Conservation (phyloP, 2,113 vertebrate genomes). For the Limnothrissa miodon region DNA sequence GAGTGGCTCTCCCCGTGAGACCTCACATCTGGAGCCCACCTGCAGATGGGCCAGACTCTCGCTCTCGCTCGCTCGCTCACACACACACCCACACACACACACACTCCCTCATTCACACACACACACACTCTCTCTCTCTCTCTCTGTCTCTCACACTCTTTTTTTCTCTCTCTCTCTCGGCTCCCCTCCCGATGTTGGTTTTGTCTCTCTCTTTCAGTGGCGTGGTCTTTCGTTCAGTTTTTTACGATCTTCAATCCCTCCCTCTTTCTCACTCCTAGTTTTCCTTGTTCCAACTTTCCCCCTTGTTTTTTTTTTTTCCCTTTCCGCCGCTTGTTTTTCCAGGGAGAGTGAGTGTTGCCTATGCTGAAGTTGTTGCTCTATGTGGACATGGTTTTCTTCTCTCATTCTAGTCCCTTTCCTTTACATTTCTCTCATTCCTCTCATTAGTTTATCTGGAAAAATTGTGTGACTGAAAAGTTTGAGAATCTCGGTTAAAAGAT, state of each 20-base stretch:
- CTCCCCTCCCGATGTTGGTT: background rate
- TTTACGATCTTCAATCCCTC: background rate
- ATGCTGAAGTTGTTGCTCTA: background rate
- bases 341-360: constrained; percentile 32
- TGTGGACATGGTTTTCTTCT: background rate
- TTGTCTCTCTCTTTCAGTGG: background rate
- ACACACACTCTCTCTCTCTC: constrained; percentile 18
- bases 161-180: background rate
- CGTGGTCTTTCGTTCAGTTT: background rate
- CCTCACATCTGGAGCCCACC: constrained; percentile 74
- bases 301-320: constrained; percentile 31
- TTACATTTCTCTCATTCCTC: too few relatives aligned
- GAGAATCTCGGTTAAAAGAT: too few relatives aligned
- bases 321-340: background rate
- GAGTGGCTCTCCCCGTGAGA: constrained; percentile 61
- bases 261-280: background rate
- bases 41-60: constrained; percentile 54
- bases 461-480: too few relatives aligned
- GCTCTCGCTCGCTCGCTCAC: constrained; percentile 16
- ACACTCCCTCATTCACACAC: constrained; percentile 24
- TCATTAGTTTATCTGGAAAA: too few relatives aligned
- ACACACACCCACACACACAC: too few relatives aligned
- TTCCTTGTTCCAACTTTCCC: background rate
- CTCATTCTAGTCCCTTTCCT: background rate
- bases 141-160: background rate